Base-by-base conservation (phyloP, 2,113 vertebrate genomes). In the Glareola pratincola region DNA sequence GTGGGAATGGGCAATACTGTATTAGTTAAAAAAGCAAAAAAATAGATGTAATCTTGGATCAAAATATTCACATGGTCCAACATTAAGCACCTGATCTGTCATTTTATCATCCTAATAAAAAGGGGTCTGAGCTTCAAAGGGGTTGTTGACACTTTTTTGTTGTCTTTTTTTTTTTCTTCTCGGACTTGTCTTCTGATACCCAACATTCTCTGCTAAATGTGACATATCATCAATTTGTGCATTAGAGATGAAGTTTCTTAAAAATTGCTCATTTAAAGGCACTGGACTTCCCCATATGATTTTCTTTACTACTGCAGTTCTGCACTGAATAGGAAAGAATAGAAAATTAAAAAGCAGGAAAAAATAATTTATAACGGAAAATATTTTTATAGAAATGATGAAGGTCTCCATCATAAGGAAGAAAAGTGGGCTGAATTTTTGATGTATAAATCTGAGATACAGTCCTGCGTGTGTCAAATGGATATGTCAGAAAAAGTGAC, bases 401-500 rank as follows among this genome's bases (percentile, higher is more conserved):
- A 72, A 94, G 73, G 50, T 37, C 63, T 88, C 89, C 57, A 90
- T 91, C 74, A 92, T 30, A 64, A 80, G 53, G 76, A 94, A 75
- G 83, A 88, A 92, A 95, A 96, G 90, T 4, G 60, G 94, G 68
- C 36, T 86, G 91, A 82, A 89, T 86, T 88, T 92, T 94, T 96
- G 88, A 95, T 94, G 53, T 89, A 94, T 95, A 93, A 95, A 94
- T 72, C 85, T 64, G 69, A 86, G 80, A 87, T 89, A 66, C 45
- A 90, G 92, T 92, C 82, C 81, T 80, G 88, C 27, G 12, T 53
- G 71, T 96, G 94, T 96, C 96, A 96, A 96, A 97, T 95, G 92
- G 88, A 68, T 90, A 77, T 92, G 96, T 96, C 96, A 96, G 73
- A 87, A 96, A 96, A 96, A 93, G 27, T 95, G 95, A 97, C 94